Evolutionary conservation across 1,140 invertebrate species (phyloP), one percentile per base, ranked within the genome.

Genomic region (Drosophila mauritiana): DNA sequence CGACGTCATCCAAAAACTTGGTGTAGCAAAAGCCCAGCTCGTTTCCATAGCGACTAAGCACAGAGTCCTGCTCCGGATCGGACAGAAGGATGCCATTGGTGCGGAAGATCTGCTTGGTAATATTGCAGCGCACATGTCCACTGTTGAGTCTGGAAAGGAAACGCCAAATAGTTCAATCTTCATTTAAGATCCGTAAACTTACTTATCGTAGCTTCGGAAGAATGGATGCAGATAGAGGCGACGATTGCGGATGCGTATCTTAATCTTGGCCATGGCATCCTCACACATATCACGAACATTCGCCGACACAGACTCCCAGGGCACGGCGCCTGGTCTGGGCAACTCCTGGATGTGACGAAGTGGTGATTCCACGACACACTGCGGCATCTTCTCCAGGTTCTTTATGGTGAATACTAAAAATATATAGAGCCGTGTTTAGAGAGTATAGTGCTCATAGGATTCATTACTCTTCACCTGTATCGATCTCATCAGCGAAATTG

Each of bases 401-500:
- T 95, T 95, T 6, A 94, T 93, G 0, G 95, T 95, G 67, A 96
- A 96, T 4, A 96, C 95, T 95, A 20, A 1, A 13, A 15, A 22
- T 3, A 17, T 1, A 88, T 6, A n/a, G 1, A 8, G 40, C 8
- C 6, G 7, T n/a, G 12, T n/a, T 3, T 10, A n/a, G 1, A 2
- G 36, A 10, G 4, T 34, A 10, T 1, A 10, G 4, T 0, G 11
- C 4, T 17, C 13, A 0, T n/a, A 8, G 10, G 0, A 0, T 3
- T 7, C 3, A 13, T 39, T 25, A 15, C 17, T 0, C 6, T 34
- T 4, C 36, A 95, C 94, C 94, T 74, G 94, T 93, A 82, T 96
- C 94, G 43, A 96, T 94, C 79, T 96, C 95, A 74, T 96, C 94
- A 69, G 94, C 94, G 80, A 96, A 96, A n/a, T 93, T 94, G 39